phyloP scores from a whole-genome alignment of 2,888 invertebrate genomes.

The Cremastinae sp. region DNA sequence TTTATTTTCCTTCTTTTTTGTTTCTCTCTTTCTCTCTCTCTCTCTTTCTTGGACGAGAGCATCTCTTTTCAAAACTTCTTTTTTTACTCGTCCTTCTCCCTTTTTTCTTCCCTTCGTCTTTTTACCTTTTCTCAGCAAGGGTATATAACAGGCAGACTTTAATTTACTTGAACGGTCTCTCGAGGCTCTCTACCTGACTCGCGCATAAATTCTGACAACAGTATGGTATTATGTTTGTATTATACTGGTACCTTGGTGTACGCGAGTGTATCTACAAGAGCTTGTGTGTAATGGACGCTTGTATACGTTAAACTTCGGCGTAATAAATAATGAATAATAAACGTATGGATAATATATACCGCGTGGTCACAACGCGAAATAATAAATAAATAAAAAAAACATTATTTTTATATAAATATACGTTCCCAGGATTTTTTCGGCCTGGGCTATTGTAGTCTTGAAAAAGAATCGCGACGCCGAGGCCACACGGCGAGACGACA shows the following conservation, averaged over 20 bases:
- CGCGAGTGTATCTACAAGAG: not conserved
- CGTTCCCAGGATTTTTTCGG: not conserved
- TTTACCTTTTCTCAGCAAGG: conserved; percentile 29
- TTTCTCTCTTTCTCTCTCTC: conserved; percentile 18
- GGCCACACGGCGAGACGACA: conserved; percentile 32
- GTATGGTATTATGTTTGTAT: conserved; percentile 51
- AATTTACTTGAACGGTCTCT: conserved; percentile 52
- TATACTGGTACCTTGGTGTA: conserved; percentile 38
- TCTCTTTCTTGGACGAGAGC: conserved; percentile 44
- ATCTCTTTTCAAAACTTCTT: conserved; percentile 23
- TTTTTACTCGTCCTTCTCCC: not conserved
- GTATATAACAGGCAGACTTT: conserved; percentile 40
- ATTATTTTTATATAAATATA: conserved; percentile 5
- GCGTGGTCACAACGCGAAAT: conserved; percentile 18
- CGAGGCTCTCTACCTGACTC: conserved; percentile 44
- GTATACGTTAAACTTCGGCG: conserved; percentile 24
- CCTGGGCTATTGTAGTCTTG: conserved; percentile 34
- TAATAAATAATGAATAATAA: conserved; percentile 57
- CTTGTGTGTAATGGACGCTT: conserved; percentile 13
- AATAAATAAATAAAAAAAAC: conserved; percentile 11
- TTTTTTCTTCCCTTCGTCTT: not conserved
- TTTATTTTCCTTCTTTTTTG: conserved; percentile 19
- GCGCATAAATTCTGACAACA: conserved; percentile 54
- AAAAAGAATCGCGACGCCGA: conserved; percentile 28
- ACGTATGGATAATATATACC: conserved; percentile 41